Base-by-base conservation (phyloP, 2,797 vertebrate genomes). In the Etheostoma nigrum region DNA sequence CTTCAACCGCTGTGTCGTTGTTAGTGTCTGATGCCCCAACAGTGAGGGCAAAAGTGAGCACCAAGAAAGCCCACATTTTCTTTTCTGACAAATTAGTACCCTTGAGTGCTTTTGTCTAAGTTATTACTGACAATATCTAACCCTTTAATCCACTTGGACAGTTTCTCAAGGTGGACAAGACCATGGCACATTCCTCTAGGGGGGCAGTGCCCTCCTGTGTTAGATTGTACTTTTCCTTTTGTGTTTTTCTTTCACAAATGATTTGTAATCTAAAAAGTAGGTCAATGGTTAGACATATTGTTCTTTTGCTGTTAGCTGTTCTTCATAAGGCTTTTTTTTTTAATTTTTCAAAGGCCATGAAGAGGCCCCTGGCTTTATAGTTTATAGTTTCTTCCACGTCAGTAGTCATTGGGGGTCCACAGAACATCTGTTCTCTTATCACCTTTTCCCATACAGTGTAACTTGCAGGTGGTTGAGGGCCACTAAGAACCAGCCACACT, bases 351-450 rank as follows among this genome's bases (percentile, higher is more conserved):
- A 49, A 69, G 58, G 19, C 23, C 14, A 21, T 10, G 2, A 16
- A 59, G 18, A 18, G 18, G 5, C 67, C 86, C 86, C 81, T n/a
- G 21, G 8, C 15, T 81, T 72, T 25, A 12, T 1, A 57, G 25
- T 69, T 74, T 13, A 57, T 92, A 82, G 90, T 87, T 83, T 86
- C 69, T 75, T 82, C 90, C 88, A 80, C 57, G 49, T 82, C 76
- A 64, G 67, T 58, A 86, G 6, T 75, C 70, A 59, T 8, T 25
- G 75, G 9, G 54, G 73, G 48, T 82, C 70, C 47, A 72, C 14
- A 55, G 13, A 72, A 76, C 94, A 95, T 85, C 89, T 95, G 94
- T 1, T 14, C 49, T 63, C 89, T 94, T 94, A 93, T 95, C 93
- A 78, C 54, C 79, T 86, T 89, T 90, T 94, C 94, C 87, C 93